Evolutionary conservation across 2,888 invertebrate species (phyloP).

Genomic region (Apotomis betuletana): DNA sequence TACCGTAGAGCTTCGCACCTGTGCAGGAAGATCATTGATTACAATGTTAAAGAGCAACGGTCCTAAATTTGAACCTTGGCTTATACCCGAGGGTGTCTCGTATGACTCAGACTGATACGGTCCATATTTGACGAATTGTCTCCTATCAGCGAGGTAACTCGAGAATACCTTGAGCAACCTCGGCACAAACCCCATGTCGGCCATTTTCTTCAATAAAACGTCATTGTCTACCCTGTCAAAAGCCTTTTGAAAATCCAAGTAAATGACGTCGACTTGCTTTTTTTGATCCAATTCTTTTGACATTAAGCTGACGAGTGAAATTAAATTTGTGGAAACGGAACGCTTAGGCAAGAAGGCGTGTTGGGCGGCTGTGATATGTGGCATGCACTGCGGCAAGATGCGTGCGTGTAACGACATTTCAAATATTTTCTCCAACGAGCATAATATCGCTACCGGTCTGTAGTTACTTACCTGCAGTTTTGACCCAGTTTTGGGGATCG

Average conservation of each 20-base stretch:
- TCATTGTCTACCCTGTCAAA: conserved; percentile 20
- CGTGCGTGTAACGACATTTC: neutral
- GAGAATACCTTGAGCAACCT: neutral
- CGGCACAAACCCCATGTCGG: neutral
- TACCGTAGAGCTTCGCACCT: conserved; percentile 15
- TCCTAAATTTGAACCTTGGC: conserved; percentile 12
- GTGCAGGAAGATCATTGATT: conserved; percentile 14
- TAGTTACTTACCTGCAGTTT: too few relatives aligned
- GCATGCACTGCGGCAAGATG: neutral
- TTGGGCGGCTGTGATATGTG: neutral
- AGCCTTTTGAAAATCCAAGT: conserved; percentile 8
- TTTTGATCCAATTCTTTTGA: neutral
- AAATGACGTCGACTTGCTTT: conserved; percentile 8
- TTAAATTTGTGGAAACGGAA: conserved; percentile 8
- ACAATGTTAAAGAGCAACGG: conserved; percentile 3
- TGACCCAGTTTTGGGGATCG: too few relatives aligned
- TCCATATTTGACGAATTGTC: conserved; percentile 15
- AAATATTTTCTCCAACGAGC: neutral
- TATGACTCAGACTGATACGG: neutral
- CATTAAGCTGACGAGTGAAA: neutral
- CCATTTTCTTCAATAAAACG: neutral
- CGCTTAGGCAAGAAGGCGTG: conserved; percentile 13
- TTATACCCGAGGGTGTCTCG: conserved; percentile 4
- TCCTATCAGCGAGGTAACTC: conserved; percentile 6
- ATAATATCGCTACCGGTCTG: neutral